Percentiles rank a stretch among this genome's conserved stretches.
phyloP scores from a whole-genome alignment of 2,797 vertebrate genomes.

The Chloroceryle inda region DNA sequence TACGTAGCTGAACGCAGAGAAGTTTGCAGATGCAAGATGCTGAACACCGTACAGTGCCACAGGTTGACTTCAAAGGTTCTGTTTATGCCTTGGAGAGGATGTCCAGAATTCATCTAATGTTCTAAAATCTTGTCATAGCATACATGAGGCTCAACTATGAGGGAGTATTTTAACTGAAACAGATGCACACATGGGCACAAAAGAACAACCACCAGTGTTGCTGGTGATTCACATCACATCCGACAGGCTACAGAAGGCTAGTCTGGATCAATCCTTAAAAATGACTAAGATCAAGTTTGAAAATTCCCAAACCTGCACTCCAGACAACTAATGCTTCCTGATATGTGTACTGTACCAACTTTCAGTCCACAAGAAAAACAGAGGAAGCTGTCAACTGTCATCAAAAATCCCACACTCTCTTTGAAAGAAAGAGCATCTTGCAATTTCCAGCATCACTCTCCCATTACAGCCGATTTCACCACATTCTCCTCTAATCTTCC shows the following conservation, averaged over 20 bases:
- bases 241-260: not conserved
- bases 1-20: not conserved
- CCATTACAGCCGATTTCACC: not conserved
- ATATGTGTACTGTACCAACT: not conserved
- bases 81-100: not conserved
- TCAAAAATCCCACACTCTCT: not conserved
- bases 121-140: not conserved
- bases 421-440: not conserved
- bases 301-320: not conserved
- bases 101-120: not conserved
- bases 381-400: not conserved
- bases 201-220: not conserved
- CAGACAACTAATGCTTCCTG: not conserved
- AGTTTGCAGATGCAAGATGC: not conserved
- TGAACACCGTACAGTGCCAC: not conserved
- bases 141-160: not conserved
- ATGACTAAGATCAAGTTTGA: not conserved
- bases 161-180: not conserved
- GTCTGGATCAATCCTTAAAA: not conserved
- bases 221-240: not conserved
- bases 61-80: not conserved
- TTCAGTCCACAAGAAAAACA: not conserved
- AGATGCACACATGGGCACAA: accelerated
- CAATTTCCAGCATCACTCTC: not conserved
- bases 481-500: not conserved